phyloP scores from a whole-genome alignment of 2,888 invertebrate species.

The Aquatica leii region DNA sequence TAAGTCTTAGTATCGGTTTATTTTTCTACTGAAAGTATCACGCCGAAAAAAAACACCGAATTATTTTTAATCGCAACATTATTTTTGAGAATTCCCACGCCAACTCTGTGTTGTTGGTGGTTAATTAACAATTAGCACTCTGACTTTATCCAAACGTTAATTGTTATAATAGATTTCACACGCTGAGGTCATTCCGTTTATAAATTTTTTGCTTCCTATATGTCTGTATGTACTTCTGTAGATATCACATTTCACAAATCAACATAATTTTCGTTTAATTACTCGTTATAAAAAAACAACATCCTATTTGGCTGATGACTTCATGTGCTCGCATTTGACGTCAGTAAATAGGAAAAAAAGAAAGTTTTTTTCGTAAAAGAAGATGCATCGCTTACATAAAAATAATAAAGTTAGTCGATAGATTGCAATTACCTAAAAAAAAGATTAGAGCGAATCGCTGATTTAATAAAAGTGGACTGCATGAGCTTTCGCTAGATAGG shows the following conservation, averaged over 20 bases:
- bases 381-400: slow-evolving; percentile 18
- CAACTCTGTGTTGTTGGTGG: slow-evolving; percentile 44
- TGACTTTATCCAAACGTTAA: slow-evolving; percentile 46
- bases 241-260: slow-evolving; percentile 35
- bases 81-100: slow-evolving; percentile 42
- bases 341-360: slow-evolving; percentile 21
- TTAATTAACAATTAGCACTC: slow-evolving; percentile 49
- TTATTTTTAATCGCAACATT: no score
- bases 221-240: slow-evolving; percentile 27
- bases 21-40: no score
- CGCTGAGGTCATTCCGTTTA: slow-evolving; percentile 47
- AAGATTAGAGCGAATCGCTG: slow-evolving; percentile 54
- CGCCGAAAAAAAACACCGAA: no score
- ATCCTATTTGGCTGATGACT: slow-evolving; percentile 35
- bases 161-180: slow-evolving; percentile 47
- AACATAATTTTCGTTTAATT: slow-evolving; percentile 36
- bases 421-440: slow-evolving; percentile 42
- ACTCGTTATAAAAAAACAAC: slow-evolving; percentile 26
- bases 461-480: slow-evolving; percentile 54
- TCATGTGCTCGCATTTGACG: slow-evolving; percentile 25
- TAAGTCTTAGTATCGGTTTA: no score
- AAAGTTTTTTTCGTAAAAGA: neutral
- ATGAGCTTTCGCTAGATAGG: slow-evolving; percentile 32
- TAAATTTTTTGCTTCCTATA: slow-evolving; percentile 44
- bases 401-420: slow-evolving; percentile 21